Evolutionary conservation across 1,140 invertebrate species (phyloP).

Genomic region (Panagrolaimus sp.): DNA sequence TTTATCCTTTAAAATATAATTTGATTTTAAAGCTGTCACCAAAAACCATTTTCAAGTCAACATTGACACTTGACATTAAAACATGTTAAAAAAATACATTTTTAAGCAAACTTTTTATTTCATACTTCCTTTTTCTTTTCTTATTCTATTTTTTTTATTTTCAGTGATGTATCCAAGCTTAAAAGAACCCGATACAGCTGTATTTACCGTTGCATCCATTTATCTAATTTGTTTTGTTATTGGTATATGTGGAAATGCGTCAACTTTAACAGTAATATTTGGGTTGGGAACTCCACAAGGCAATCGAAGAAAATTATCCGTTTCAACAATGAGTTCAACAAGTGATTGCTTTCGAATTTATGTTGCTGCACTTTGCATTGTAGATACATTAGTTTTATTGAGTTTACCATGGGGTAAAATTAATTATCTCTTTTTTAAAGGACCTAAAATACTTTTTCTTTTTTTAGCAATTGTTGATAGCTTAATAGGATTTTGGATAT

Average conservation of each 20-base stretch:
- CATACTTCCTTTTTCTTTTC: too few species aligned
- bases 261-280: constrained; percentile 15
- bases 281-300: background rate
- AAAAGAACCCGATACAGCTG: constrained; percentile 2
- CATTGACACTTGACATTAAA: too few species aligned
- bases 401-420: constrained; percentile 11
- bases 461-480: constrained; percentile 18
- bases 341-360: constrained; percentile 14
- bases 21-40: too few species aligned
- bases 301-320: constrained; percentile 1
- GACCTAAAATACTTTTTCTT: background rate
- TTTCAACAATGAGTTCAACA: background rate
- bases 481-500: constrained; percentile 15
- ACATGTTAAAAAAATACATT: too few species aligned
- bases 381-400: constrained; percentile 13
- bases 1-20: too few species aligned
- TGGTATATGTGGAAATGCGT: constrained; percentile 11
- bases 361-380: constrained; percentile 11
- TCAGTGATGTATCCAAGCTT: constrained; percentile 1
- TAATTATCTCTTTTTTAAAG: background rate
- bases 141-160: background rate
- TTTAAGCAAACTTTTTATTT: too few species aligned
- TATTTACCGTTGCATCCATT: constrained; percentile 2
- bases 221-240: constrained; percentile 13
- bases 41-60: too few species aligned